Evolutionary conservation across 2,797 vertebrate species (phyloP), one percentile per base, ranked within the genome.

Genomic region (Cygnus olor): DNA sequence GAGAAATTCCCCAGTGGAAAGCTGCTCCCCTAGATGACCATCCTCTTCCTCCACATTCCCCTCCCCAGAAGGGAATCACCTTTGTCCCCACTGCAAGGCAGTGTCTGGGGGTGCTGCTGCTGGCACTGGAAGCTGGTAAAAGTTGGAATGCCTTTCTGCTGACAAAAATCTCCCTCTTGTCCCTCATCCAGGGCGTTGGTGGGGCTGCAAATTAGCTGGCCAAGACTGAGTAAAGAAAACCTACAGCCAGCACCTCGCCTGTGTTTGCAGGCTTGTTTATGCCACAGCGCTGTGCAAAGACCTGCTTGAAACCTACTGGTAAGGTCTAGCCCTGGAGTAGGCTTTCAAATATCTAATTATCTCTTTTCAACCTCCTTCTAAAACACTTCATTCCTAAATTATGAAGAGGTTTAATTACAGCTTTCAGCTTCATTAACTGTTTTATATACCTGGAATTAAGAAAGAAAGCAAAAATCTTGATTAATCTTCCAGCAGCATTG

Each of bases 371-470:
- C 38, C 30, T 72, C 54, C 51, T 65, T 89, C 69, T 91, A 77
- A 86, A 93, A 79, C 56, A 82, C 72, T 90, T 91, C 70, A 81
- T 93, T 95, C 81, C 81, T 91, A 92, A 95, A 83, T 96, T 93
- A 92, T 90, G 73, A 96, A 95, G 92, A 94, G 57, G 38, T 83
- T 97, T 97, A 96, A 94, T 96, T 95, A 90, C 42, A 95, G 76
- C 86, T 95, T 97, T 88, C 76, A 83, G 85, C 85, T 97, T 96
- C 88, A 89, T 97, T 95, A 96, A 90, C 79, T 92, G 44, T 57
- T 94, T 89, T 72, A 42, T 66, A 42, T 51, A 85, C 73, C 85
- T 89, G 63, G 25, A 88, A 73, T 45, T 40, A 80, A 73, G 66
- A 83, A 80, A 89, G 54, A 7, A 8, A 58, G 72, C 15, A 58